These are phyloP conservation scores for Triplophysa siluroides DNA, from an alignment of 2,113 vertebrate genomes.

Conservation along the genomic window DNA sequence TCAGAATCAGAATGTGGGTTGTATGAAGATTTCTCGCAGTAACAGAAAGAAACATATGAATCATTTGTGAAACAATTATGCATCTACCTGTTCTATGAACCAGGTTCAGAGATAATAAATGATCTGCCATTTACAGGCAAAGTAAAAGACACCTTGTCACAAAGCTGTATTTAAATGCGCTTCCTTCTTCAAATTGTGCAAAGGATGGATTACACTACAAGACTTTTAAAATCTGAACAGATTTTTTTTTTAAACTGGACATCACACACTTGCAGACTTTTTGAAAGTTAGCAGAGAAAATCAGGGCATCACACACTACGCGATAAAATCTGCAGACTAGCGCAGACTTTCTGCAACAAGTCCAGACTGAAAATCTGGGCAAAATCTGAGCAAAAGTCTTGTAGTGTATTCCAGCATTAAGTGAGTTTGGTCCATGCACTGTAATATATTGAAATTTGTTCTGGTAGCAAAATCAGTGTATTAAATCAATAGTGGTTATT, in stretches of 20 bases:
- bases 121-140: neutral
- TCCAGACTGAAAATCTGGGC: too few species aligned
- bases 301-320: too few species aligned
- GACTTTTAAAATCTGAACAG: neutral
- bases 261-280: too few species aligned
- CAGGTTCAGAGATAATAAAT: neutral
- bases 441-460: neutral
- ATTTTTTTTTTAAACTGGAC: too few species aligned
- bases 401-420: neutral
- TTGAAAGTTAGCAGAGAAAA: too few species aligned
- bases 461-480: constrained; percentile 4
- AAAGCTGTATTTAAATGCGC: neutral
- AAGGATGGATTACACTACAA: too few species aligned
- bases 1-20: neutral
- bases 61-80: neutral
- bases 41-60: neutral
- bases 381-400: too few species aligned
- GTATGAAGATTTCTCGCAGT: neutral
- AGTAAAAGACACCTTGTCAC: neutral
- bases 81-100: neutral
- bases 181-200: neutral
- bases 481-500: constrained; percentile 10
- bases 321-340: too few species aligned
- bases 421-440: neutral
- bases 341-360: too few species aligned